Percentiles rank a stretch among this genome's conserved stretches.
Evolutionary conservation across 2,113 vertebrate species (phyloP).

Genomic region (Antechinus stuartii): DNA sequence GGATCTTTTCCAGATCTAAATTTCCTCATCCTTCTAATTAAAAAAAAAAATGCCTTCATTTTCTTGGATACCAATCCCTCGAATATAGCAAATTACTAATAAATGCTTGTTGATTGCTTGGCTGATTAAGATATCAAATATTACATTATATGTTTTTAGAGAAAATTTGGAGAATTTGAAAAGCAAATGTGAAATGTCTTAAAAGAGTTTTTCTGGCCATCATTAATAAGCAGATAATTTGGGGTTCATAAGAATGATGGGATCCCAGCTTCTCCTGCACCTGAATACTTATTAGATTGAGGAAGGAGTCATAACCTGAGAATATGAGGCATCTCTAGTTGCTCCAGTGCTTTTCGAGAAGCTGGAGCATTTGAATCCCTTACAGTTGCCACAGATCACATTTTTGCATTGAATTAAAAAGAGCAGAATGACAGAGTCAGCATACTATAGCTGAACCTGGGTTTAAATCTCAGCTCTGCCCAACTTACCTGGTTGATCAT

Average conservation of each 20-base stretch:
- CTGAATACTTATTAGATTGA: not conserved
- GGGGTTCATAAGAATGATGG: not conserved
- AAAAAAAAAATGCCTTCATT: not conserved
- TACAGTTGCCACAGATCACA: not conserved
- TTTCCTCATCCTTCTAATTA: not conserved
- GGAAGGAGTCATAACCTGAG: not conserved
- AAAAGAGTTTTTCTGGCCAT: not conserved
- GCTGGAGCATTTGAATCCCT: not conserved
- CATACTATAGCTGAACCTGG: not conserved
- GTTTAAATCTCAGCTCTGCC: not conserved
- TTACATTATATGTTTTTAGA: conserved; percentile 40
- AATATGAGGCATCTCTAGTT: not conserved
- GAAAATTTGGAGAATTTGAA: conserved; percentile 15
- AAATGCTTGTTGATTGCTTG: not conserved
- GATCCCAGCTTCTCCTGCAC: not conserved
- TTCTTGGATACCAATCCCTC: not conserved
- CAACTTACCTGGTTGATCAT: not conserved
- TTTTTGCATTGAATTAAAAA: not conserved
- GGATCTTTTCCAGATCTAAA: not conserved
- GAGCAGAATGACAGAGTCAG: not conserved
- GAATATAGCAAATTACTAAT: not conserved
- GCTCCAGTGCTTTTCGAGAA: not conserved
- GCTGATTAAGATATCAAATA: not conserved
- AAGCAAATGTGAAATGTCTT: conserved; percentile 39
- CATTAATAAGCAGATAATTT: not conserved